Evolutionary conservation across 2,113 vertebrate genomes (phyloP).

Genomic region (Bathybates hornii): DNA sequence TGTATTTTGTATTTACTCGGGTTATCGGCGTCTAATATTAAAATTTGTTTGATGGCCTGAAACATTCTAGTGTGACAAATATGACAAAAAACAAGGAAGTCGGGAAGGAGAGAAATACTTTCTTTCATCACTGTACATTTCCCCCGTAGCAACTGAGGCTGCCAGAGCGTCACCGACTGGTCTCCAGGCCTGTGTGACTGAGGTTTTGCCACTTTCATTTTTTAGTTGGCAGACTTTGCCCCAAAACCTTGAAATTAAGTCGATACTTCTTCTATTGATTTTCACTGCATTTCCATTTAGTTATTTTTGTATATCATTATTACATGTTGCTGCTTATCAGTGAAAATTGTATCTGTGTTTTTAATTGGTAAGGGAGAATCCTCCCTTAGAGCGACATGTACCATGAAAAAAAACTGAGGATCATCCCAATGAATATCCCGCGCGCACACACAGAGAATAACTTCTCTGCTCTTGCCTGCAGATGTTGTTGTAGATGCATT

Average conservation of each 20-base stretch:
- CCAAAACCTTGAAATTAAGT: background rate
- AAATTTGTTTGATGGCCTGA: background rate
- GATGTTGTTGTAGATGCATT: background rate
- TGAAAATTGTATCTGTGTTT: background rate
- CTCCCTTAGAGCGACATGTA: background rate
- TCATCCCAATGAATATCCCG: background rate
- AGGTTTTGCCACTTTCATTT: background rate
- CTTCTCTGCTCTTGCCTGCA: background rate
- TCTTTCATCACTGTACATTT: background rate
- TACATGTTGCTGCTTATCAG: accelerated
- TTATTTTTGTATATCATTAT: background rate
- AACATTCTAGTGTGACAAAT: background rate
- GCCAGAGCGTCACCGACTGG: background rate
- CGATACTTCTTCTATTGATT: background rate
- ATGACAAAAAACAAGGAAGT: background rate
- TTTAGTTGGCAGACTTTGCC: background rate
- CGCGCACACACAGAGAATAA: background rate
- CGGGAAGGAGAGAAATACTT: background rate
- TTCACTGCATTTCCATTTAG: background rate
- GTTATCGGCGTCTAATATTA: background rate
- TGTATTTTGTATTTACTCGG: background rate
- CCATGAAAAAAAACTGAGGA: background rate
- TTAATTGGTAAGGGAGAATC: background rate
- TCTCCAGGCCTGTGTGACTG: background rate
- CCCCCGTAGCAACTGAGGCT: background rate